Evolutionary conservation across 2,888 invertebrate species (phyloP), one percentile per base, ranked within the genome.

Genomic region (Physocephala rufipes): DNA sequence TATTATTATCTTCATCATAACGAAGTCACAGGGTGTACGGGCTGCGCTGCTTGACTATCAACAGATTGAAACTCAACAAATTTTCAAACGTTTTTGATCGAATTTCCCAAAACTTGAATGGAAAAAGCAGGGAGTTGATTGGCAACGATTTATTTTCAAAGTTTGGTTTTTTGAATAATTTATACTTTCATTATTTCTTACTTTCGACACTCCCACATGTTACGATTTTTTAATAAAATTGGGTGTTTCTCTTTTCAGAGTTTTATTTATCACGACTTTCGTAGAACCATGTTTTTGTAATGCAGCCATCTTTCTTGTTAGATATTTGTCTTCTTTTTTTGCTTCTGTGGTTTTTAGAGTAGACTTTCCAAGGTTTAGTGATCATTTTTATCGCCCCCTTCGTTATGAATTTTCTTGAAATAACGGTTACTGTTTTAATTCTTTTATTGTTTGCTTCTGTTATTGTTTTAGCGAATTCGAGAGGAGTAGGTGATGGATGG

Each of bases 401-500:
- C 21, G 30, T 19, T 59, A 51, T 49, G 28, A 47, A 16, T 59
- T 51, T 43, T 49, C 36, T 15, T 67, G 19, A 43, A 16, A 19
- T 16, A 19, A 61, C 30, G 30, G 19, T 26, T 36, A 21, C 16
- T 7, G 24, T 58, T 5, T 30, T 16, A 7, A 9, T 36, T 36
- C 9, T 36, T 36, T 36, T 36, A 7, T 36, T 36, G 36, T 36
- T 36, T 36, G 36, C 9, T 36, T 9, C 9, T 36, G 5, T 36
- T 36, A 36, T 36, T 36, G 36, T 36, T 36, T n/a, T 47, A 21
- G 30, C 62, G 21, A 62, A 64, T 15, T 19, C 19, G 7, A 66
- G 55, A 19, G 26, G 70, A 70, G 70, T 70, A 70, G 65, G 70
- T 59, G 70, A 63, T 43, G 63, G 53, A 63, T 70, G 65, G 55